Percentiles rank a stretch among this genome's conserved stretches.
Conservation (phyloP, 2,888 invertebrate genomes). For the Elegia similella region DNA sequence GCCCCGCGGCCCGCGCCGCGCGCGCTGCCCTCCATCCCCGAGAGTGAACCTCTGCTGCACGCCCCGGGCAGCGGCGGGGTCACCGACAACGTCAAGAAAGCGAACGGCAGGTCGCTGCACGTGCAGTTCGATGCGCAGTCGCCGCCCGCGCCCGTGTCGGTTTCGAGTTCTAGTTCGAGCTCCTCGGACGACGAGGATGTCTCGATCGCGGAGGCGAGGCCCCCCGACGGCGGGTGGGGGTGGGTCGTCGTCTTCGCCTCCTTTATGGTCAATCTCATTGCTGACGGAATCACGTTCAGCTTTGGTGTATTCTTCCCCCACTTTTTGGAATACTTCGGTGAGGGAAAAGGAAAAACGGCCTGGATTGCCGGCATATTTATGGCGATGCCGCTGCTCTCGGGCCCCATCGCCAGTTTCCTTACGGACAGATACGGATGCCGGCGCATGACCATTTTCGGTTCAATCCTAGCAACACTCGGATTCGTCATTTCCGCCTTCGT, state of each 20-base stretch:
- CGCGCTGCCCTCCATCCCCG: slow-evolving; percentile 63
- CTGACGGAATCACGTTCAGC: slow-evolving; percentile 95
- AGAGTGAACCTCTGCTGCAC: slow-evolving; percentile 65
- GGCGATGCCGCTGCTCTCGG: slow-evolving; percentile 93
- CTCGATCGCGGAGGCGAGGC: slow-evolving; percentile 84
- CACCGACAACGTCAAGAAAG: slow-evolving; percentile 43
- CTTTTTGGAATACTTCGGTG: slow-evolving; percentile 91
- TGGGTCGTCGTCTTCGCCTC: slow-evolving; percentile 95
- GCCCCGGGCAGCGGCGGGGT: slow-evolving; percentile 42
- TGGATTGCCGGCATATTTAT: slow-evolving; percentile 95
- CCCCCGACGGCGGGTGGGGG: slow-evolving; percentile 95
- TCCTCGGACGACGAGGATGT: slow-evolving; percentile 84
- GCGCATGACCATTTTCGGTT: slow-evolving; percentile 88
- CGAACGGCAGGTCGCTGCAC: slow-evolving; percentile 69
- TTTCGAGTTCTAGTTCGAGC: slow-evolving; percentile 73
- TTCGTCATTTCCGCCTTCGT: slow-evolving; percentile 89
- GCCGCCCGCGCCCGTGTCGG: slow-evolving; percentile 63
- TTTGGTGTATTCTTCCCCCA: slow-evolving; percentile 95
- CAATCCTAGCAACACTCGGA: slow-evolving; percentile 87
- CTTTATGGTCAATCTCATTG: slow-evolving; percentile 94
- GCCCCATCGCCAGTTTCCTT: slow-evolving; percentile 91
- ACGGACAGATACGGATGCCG: slow-evolving; percentile 93
- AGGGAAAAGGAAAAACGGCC: slow-evolving; percentile 92
- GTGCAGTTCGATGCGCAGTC: slow-evolving; percentile 82
- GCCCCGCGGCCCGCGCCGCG: slow-evolving; percentile 62